phyloP scores from a whole-genome alignment of 1,140 invertebrate genomes.

The Archivesica marissinica region DNA sequence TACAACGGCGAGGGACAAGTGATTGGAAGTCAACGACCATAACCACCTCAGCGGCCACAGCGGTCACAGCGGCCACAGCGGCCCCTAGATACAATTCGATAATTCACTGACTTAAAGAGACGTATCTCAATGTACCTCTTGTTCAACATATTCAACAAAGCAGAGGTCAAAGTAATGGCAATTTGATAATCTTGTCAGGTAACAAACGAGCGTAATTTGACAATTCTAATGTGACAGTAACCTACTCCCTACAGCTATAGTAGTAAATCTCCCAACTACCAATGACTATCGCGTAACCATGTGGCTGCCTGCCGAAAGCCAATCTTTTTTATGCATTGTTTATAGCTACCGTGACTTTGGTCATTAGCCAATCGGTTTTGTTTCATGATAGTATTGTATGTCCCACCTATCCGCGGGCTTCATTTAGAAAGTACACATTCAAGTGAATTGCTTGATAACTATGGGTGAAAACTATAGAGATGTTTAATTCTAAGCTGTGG shows the following conservation, averaged over 20 bases:
- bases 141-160: too few relatives aligned
- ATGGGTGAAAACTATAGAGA: neutral
- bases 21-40: too few relatives aligned
- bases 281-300: neutral
- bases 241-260: neutral
- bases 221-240: neutral
- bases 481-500: neutral
- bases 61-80: too few relatives aligned
- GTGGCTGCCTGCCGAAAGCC: neutral
- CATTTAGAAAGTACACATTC: too few relatives aligned
- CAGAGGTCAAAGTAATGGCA: neutral
- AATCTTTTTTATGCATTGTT: slow-evolving; percentile 1
- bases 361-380: neutral
- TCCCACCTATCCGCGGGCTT: too few relatives aligned
- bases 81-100: too few relatives aligned
- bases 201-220: neutral
- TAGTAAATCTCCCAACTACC: neutral
- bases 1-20: too few relatives aligned
- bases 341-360: neutral
- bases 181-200: neutral
- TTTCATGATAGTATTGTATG: too few relatives aligned
- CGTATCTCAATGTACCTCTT: too few relatives aligned
- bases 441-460: neutral
- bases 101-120: too few relatives aligned
- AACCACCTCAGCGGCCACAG: too few relatives aligned